Evolutionary conservation across 1,140 invertebrate genomes (phyloP).

Genomic region (Sitophilus oryzae): DNA sequence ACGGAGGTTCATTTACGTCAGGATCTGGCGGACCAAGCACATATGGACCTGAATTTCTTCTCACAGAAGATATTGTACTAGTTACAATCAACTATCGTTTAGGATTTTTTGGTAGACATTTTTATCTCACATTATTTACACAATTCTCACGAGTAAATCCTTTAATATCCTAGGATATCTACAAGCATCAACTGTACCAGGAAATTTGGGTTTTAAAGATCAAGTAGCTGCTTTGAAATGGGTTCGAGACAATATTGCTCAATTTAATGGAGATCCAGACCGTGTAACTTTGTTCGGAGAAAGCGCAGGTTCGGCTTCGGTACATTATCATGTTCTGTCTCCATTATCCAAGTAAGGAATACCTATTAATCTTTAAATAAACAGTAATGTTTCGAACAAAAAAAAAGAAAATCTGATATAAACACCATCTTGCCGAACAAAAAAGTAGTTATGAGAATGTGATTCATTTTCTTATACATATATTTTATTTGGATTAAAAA

Average conservation of each 20-base stretch:
- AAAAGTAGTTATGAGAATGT: too few species aligned
- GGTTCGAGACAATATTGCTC: conserved; percentile 50
- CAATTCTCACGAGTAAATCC: not conserved
- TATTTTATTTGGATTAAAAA: too few species aligned
- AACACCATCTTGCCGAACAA: too few species aligned
- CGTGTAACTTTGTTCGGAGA: conserved; percentile 48
- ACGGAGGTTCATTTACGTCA: conserved; percentile 55
- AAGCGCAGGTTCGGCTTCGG: conserved; percentile 46
- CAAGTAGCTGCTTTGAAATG: conserved; percentile 54
- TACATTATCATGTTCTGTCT: conserved; percentile 29
- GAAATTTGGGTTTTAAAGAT: conserved; percentile 60
- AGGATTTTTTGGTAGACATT: conserved; percentile 40
- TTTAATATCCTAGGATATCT: not conserved
- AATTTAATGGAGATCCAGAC: conserved; percentile 48
- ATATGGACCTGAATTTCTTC: conserved; percentile 56
- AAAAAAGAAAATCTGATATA: too few species aligned
- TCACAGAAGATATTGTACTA: conserved; percentile 50
- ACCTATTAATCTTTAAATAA: not conserved
- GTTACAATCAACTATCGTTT: conserved; percentile 49
- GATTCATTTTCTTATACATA: too few species aligned
- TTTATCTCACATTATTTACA: not conserved
- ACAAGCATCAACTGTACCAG: conserved; percentile 45
- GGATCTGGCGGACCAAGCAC: conserved; percentile 52
- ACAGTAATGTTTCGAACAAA: too few species aligned
- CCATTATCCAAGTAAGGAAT: conserved; percentile 19